A percentile compares a stretch with the other conserved stretches of the same genome.
These are phyloP conservation scores for Camponotus fellah DNA, from an alignment of 2,888 invertebrate species.

Conservation along the genomic window DNA sequence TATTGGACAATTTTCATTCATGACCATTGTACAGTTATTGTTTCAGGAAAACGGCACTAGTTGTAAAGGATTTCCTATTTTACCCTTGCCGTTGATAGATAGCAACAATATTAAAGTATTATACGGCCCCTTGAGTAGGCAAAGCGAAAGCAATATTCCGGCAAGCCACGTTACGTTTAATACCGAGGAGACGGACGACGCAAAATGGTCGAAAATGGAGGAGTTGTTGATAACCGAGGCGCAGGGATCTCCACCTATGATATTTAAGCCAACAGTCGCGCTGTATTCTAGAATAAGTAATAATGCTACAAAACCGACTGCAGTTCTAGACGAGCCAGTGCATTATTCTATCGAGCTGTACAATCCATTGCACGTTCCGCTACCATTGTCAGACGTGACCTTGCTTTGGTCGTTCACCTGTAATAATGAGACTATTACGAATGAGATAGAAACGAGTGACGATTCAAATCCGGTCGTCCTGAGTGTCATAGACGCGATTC, in stretches of 20 bases:
- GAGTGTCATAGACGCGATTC: constrained; percentile 87
- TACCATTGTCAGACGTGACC: constrained; percentile 90
- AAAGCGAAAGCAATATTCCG: constrained; percentile 86
- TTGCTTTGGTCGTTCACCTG: constrained; percentile 91
- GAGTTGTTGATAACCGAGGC: constrained; percentile 92
- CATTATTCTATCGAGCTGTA: constrained; percentile 92
- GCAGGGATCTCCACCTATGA: constrained; percentile 90
- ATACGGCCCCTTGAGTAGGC: constrained; percentile 88
- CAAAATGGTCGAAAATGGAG: constrained; percentile 91
- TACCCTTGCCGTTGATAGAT: constrained; percentile 92
- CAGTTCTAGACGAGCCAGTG: constrained; percentile 93
- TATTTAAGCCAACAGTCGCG: constrained; percentile 93
- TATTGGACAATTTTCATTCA: constrained; percentile 12
- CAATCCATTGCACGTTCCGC: constrained; percentile 92
- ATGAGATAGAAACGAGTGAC: constrained; percentile 82
- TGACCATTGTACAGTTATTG: constrained; percentile 75
- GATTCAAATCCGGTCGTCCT: constrained; percentile 87
- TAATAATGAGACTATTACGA: constrained; percentile 84
- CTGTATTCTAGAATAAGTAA: constrained; percentile 91
- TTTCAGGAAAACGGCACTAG: constrained; percentile 79
- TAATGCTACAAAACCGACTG: constrained; percentile 89
- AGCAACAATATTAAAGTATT: constrained; percentile 91
- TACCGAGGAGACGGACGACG: constrained; percentile 85
- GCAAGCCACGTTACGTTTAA: constrained; percentile 81
- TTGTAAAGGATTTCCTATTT: constrained; percentile 87